These are phyloP conservation scores for Chelonia mydas DNA, from an alignment of 2,797 vertebrate genomes.

Conservation along the genomic window DNA sequence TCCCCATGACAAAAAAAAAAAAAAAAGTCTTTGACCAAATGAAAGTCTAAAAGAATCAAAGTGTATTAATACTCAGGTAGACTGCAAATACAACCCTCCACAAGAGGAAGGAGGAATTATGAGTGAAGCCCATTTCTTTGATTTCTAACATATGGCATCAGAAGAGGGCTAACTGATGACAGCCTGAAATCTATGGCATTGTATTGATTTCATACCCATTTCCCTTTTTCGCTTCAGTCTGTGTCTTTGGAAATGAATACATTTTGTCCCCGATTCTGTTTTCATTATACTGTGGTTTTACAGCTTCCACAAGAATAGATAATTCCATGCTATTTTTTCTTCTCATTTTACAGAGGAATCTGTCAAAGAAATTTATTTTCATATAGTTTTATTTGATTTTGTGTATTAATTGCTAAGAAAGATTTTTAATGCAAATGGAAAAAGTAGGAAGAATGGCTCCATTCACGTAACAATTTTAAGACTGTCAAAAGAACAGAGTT, in stretches of 20 bases:
- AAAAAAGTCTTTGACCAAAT: neutral
- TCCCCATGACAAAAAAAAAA: neutral
- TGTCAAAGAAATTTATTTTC: slow-evolving; percentile 35
- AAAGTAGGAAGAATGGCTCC: neutral
- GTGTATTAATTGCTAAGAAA: neutral
- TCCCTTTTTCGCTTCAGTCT: slow-evolving; percentile 22
- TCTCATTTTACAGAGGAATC: slow-evolving; percentile 22
- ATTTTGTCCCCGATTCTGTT: slow-evolving; percentile 5
- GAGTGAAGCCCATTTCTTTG: neutral
- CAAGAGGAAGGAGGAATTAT: neutral
- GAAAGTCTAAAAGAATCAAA: neutral
- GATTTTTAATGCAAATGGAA: slow-evolving; percentile 1
- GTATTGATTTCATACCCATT: slow-evolving; percentile 14
- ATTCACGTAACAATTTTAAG: neutral
- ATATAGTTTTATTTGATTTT: neutral
- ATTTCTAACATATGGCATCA: neutral
- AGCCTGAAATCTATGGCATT: neutral
- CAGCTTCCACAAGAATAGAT: slow-evolving; percentile 30
- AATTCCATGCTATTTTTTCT: slow-evolving; percentile 12
- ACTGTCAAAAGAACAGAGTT: neutral
- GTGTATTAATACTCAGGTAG: neutral
- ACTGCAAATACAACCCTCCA: neutral
- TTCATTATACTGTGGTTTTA: slow-evolving; percentile 7
- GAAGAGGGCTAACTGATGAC: neutral
- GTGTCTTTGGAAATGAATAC: neutral